phyloP scores from a whole-genome alignment of 2,888 invertebrate species.

The Noctuana brunneofusca region DNA sequence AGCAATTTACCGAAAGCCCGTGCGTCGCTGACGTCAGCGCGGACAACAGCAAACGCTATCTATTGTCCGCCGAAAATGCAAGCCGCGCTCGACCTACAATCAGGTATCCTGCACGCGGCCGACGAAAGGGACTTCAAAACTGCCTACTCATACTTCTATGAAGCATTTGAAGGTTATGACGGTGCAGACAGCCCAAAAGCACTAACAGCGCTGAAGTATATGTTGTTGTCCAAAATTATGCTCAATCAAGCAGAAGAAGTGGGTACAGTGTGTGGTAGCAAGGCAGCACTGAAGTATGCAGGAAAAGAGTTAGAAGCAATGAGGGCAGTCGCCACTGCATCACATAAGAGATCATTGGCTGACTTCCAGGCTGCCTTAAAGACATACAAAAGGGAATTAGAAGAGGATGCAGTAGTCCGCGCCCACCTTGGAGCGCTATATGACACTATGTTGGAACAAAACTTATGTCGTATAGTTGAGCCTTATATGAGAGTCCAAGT shows the following conservation, averaged over 20 bases:
- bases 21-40: slow-evolving; percentile 97
- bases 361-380: slow-evolving; percentile 96
- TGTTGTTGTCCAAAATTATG: slow-evolving; percentile 99
- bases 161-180: slow-evolving; percentile 99
- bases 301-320: slow-evolving; percentile 98
- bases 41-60: slow-evolving; percentile 99
- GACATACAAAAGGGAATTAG: slow-evolving; percentile 93
- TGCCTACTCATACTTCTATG: slow-evolving; percentile 99
- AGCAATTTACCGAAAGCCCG: slow-evolving; percentile 98
- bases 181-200: slow-evolving; percentile 96
- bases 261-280: slow-evolving; percentile 96
- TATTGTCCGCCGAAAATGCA: slow-evolving; percentile 99
- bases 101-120: slow-evolving; percentile 99
- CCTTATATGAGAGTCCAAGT: slow-evolving; percentile 99
- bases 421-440: slow-evolving; percentile 98
- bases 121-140: slow-evolving; percentile 99
- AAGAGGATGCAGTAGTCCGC: slow-evolving; percentile 97
- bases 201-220: slow-evolving; percentile 98
- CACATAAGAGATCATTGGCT: slow-evolving; percentile 97
- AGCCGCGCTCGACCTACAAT: slow-evolving; percentile 97
- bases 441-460: slow-evolving; percentile 99
- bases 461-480: slow-evolving; percentile 98
- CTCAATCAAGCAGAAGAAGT: slow-evolving; percentile 98
- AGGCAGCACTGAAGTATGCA: slow-evolving; percentile 97
- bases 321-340: slow-evolving; percentile 97